phyloP scores from a whole-genome alignment of 2,113 vertebrate species.

The Nibea albiflora region DNA sequence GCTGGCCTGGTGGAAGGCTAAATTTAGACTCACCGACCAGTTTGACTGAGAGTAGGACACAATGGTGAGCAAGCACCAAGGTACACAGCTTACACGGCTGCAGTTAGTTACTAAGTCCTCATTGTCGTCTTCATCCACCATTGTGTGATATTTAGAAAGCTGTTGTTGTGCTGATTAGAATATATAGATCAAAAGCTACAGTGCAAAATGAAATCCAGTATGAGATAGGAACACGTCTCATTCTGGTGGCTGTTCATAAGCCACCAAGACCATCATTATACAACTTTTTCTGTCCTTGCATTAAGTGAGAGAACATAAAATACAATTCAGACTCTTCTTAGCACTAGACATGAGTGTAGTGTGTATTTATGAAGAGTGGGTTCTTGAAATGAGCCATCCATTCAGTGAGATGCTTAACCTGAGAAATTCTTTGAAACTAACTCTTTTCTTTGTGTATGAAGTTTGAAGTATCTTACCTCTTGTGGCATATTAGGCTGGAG shows the following conservation, averaged over 20 bases:
- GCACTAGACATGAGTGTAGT: not conserved
- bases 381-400: not conserved
- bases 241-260: not conserved
- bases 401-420: not conserved
- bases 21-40: conserved; percentile 58
- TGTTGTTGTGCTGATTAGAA: not conserved
- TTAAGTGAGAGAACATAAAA: not conserved
- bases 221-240: not conserved
- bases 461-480: conserved; percentile 9
- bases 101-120: conserved; percentile 4
- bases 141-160: conserved; percentile 14
- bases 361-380: not conserved
- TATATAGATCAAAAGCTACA: not conserved
- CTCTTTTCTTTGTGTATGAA: not conserved
- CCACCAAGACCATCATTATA: too few relatives aligned
- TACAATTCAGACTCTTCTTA: too few relatives aligned
- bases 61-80: conserved; percentile 11
- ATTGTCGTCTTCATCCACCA: not conserved
- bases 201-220: not conserved
- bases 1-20: conserved; percentile 53
- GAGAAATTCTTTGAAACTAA: not conserved
- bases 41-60: conserved; percentile 46
- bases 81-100: not conserved
- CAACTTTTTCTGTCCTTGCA: not conserved
- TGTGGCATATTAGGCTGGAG: conserved; percentile 7